phyloP scores from a whole-genome alignment of 1,140 invertebrate species.

The Trichonephila clavata region DNA sequence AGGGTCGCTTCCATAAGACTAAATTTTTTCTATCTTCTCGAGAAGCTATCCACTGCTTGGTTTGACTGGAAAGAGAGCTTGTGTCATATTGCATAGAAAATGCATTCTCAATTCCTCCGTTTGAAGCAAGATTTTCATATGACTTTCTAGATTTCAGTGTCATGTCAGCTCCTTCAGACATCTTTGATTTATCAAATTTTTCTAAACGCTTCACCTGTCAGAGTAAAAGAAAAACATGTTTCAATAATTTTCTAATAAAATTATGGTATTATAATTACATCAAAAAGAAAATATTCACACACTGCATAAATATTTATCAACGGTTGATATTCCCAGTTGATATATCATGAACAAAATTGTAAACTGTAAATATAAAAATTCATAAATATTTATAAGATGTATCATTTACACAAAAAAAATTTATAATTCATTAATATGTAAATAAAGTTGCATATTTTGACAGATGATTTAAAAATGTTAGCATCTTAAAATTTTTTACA shows the following conservation, averaged over 20 bases:
- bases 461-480: too few species aligned
- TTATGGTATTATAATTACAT: neutral
- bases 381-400: too few species aligned
- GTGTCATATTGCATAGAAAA: slow-evolving; percentile 66
- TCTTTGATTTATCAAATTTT: slow-evolving; percentile 72
- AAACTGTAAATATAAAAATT: too few species aligned
- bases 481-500: too few species aligned
- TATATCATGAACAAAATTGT: too few species aligned
- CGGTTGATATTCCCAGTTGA: too few species aligned
- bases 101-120: slow-evolving; percentile 56
- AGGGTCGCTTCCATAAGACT: slow-evolving; percentile 92
- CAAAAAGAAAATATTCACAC: neutral
- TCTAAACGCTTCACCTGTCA: slow-evolving; percentile 71
- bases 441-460: neutral
- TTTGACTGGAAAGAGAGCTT: slow-evolving; percentile 52
- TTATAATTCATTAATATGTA: neutral
- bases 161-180: slow-evolving; percentile 63
- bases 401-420: neutral
- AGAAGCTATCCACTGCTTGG: slow-evolving; percentile 49
- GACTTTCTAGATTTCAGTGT: slow-evolving; percentile 59
- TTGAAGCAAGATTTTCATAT: slow-evolving; percentile 66
- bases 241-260: too few species aligned
- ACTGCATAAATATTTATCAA: too few species aligned
- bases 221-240: neutral
- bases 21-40: slow-evolving; percentile 84